phyloP scores from a whole-genome alignment of 2,888 invertebrate species.

The Macaria notata region DNA sequence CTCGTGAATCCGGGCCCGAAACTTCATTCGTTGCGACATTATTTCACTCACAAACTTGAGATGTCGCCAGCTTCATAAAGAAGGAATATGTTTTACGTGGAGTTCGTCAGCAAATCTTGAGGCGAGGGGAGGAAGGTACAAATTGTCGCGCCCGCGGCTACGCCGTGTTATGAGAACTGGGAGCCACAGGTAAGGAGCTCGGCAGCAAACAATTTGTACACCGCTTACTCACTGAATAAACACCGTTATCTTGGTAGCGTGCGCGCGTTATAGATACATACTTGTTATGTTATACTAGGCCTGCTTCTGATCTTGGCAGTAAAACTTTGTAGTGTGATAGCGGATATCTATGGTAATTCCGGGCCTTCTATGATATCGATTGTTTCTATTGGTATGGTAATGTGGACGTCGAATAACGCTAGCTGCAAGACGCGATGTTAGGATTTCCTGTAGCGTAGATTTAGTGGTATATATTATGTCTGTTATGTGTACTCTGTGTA shows the following conservation, averaged over 20 bases:
- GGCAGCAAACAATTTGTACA: slow-evolving; percentile 74
- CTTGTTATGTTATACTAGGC: slow-evolving; percentile 50
- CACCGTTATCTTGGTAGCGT: slow-evolving; percentile 59
- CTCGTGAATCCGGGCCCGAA: slow-evolving; percentile 13
- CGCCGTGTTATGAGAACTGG: slow-evolving; percentile 70
- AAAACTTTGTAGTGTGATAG: slow-evolving; percentile 25
- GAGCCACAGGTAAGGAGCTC: slow-evolving; percentile 66
- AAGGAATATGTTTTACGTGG: slow-evolving; percentile 63
- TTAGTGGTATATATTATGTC: no score
- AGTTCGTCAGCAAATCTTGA: slow-evolving; percentile 69
- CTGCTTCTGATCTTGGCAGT: slow-evolving; percentile 40
- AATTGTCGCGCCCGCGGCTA: slow-evolving; percentile 73
- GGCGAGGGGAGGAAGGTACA: slow-evolving; percentile 57
- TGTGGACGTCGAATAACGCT: slow-evolving; percentile 7
- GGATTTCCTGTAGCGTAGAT: slow-evolving; percentile 2
- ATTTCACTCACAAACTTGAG: slow-evolving; percentile 28
- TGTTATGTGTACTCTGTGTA: background rate
- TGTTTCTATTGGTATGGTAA: slow-evolving; percentile 13
- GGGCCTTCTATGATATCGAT: slow-evolving; percentile 19
- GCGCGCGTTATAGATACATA: slow-evolving; percentile 53
- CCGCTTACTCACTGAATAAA: slow-evolving; percentile 72
- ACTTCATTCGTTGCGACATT: slow-evolving; percentile 25
- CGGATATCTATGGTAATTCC: slow-evolving; percentile 22
- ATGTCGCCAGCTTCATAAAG: slow-evolving; percentile 46
- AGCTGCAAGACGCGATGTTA: slow-evolving; percentile 4